These are phyloP conservation scores for Hoplodrina blanda DNA, from an alignment of 2,888 invertebrate genomes.

Conservation along the genomic window DNA sequence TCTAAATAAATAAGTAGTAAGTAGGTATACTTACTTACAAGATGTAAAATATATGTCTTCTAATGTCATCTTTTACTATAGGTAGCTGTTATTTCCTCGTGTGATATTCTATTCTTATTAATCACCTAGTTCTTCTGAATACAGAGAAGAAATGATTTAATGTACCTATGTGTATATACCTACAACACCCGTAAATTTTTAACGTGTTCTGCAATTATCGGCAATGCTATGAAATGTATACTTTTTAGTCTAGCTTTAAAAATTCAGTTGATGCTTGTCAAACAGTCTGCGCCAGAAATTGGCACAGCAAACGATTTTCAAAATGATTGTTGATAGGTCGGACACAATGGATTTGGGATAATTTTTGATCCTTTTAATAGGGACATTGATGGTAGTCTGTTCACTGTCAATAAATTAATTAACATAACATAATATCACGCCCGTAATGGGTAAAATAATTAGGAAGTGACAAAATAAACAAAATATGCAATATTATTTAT, in stretches of 20 bases:
- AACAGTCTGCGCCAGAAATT: slow-evolving; percentile 40
- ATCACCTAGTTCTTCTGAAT: not conserved
- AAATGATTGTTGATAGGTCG: slow-evolving; percentile 14
- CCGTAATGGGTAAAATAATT: no score
- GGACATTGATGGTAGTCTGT: not conserved
- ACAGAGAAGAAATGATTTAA: slow-evolving; percentile 14
- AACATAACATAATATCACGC: no score
- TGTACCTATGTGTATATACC: not conserved
- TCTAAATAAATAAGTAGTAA: no score
- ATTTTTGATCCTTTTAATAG: slow-evolving; percentile 16
- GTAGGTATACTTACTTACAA: no score
- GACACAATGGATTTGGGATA: slow-evolving; percentile 10
- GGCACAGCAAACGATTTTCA: slow-evolving; percentile 34
- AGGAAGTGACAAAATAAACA: slow-evolving; percentile 2
- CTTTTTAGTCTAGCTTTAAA: slow-evolving; percentile 49
- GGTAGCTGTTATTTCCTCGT: not conserved
- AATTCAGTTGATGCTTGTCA: slow-evolving; percentile 49
- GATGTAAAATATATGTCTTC: not conserved
- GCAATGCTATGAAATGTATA: slow-evolving; percentile 37
- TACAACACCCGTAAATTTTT: slow-evolving; percentile 12
- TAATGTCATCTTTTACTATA: not conserved
- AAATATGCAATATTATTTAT: slow-evolving; percentile 11
- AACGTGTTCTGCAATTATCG: slow-evolving; percentile 31
- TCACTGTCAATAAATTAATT: slow-evolving; percentile 26
- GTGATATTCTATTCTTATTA: not conserved